These are phyloP conservation scores for Agelastica alni DNA, from an alignment of 2,888 invertebrate species.

Conservation along the genomic window DNA sequence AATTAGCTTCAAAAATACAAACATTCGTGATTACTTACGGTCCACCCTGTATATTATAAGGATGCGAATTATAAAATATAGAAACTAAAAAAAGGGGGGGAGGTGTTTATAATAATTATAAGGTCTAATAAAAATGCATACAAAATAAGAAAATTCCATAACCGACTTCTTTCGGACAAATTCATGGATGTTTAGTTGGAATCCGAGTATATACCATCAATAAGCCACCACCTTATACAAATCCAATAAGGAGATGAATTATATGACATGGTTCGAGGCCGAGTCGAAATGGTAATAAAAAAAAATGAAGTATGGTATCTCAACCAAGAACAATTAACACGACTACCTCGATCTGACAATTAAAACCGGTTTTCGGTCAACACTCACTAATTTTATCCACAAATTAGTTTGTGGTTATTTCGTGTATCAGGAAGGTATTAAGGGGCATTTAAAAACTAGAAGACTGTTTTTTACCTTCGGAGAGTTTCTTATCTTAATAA, in stretches of 20 bases:
- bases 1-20: no score
- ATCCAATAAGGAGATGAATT: constrained; percentile 21
- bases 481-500: no score
- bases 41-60: no score
- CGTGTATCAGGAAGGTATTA: background rate
- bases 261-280: constrained; percentile 19
- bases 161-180: background rate
- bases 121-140: no score
- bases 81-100: no score
- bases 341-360: constrained; percentile 52
- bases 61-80: no score
- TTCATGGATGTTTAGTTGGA: background rate
- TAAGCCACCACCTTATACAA: constrained; percentile 14
- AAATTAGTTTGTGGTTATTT: constrained; percentile 47
- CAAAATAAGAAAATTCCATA: no score
- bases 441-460: no score
- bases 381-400: constrained; percentile 54
- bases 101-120: no score
- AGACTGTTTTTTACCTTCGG: no score
- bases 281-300: constrained; percentile 8
- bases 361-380: constrained; percentile 52
- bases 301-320: constrained; percentile 22
- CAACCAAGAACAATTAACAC: constrained; percentile 48
- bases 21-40: no score
- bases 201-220: background rate